Conservation (phyloP, 2,797 vertebrate species). For the Ctenopoma multispine region DNA sequence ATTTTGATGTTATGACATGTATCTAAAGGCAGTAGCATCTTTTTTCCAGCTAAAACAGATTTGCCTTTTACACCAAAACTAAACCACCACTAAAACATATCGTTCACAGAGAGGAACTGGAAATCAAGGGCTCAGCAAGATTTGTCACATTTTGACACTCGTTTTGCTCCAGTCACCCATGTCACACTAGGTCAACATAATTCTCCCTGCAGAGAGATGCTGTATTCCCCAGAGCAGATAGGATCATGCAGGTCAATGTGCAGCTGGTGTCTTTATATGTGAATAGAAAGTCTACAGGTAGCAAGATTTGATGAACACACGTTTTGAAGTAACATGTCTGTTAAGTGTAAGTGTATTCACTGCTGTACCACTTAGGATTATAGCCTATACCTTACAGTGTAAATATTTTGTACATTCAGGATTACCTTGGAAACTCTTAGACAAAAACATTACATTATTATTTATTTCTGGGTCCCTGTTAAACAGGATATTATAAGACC, state of each 20-base stretch:
- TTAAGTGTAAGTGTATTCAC: not conserved
- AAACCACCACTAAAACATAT: slow-evolving; percentile 8
- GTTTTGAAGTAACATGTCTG: no score
- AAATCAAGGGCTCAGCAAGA: slow-evolving; percentile 66
- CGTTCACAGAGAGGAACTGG: slow-evolving; percentile 53
- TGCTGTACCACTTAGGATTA: not conserved
- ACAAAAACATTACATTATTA: no score
- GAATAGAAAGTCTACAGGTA: slow-evolving; percentile 18
- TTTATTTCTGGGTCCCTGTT: not conserved
- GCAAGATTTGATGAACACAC: not conserved
- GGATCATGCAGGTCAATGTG: slow-evolving; percentile 37
- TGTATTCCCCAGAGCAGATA: slow-evolving; percentile 39
- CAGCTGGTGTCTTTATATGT: slow-evolving; percentile 22
- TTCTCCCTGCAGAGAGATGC: slow-evolving; percentile 47
- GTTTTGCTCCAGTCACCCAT: slow-evolving; percentile 74
- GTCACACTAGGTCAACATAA: slow-evolving; percentile 70
- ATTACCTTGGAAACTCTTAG: no score
- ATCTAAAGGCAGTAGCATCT: slow-evolving; percentile 4
- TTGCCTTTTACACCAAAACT: slow-evolving; percentile 4
- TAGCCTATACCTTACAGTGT: not conserved
- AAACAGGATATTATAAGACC: not conserved
- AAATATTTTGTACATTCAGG: not conserved
- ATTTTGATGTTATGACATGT: slow-evolving; percentile 1
- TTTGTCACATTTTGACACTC: slow-evolving; percentile 76
- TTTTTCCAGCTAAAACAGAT: not conserved